Base-by-base conservation (phyloP, 2,113 vertebrate species). In the Xyrauchen texanus region DNA sequence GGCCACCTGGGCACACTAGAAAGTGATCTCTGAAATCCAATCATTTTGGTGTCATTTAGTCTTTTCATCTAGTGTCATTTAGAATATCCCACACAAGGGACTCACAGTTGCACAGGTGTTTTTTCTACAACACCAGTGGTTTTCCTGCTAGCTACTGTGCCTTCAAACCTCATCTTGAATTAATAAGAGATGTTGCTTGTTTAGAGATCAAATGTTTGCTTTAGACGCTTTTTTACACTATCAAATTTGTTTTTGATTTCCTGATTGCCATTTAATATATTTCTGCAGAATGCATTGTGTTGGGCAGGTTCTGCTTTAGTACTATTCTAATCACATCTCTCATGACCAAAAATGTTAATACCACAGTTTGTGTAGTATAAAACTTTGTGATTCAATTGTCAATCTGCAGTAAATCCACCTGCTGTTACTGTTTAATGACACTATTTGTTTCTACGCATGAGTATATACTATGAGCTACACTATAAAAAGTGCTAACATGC, bases 1-100 rank as follows among this genome's bases (percentile, higher is more conserved):
- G n/a, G 49, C 64, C 64, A 81, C 81, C 77, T 51, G 67, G 61
- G 75, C 55, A 76, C 55, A 85, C 80, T 67, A 77, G 21, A 52
- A 34, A 45, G 79, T 45, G 11, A 49, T 83, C 83, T 34, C 66
- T 76, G 62, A 85, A 83, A 34, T 34, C 21, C 21, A 34, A 34
- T 34, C 3, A 63, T 34, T 42, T 8, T 10, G 8, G 44, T 65
- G 10, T 45, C 2, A 71, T 71, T 45, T 57, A 49, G 57, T 21
- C 8, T n/a, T 44, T 21, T 44, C 44, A 78, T 68, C 76, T 49
- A 73, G 44, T 77, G 74, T 78, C 69, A 72, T 86, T 81, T 68
- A 69, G 57, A 62, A 79, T 72, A 45, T 82, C 44, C 68, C 58
- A 8, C 53, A 71, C 53, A 70, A 63, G 16, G 16, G 8, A 15